A percentile compares a stretch with the other conserved stretches of the same genome.
Conservation (phyloP, 2,113 vertebrate genomes). For the Actenoides hombroni region DNA sequence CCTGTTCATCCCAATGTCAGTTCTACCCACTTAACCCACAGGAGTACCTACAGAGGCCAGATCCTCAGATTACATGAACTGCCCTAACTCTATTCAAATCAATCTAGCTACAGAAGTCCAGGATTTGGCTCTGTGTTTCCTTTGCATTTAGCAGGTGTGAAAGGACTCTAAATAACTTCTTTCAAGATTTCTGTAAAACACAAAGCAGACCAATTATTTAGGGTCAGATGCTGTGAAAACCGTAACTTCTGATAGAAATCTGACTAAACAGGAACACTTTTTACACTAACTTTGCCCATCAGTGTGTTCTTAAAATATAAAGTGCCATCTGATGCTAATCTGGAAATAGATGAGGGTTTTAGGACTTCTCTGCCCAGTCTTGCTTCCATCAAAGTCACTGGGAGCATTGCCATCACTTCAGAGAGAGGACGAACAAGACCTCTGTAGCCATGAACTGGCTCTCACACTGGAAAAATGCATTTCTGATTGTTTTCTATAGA, state of each 20-base stretch:
- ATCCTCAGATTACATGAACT: background rate
- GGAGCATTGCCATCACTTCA: background rate
- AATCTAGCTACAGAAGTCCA: background rate
- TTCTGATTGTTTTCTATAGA: background rate
- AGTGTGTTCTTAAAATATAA: background rate
- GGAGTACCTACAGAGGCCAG: background rate
- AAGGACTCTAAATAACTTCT: background rate
- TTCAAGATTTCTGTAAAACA: background rate
- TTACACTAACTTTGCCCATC: background rate
- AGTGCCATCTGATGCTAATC: background rate
- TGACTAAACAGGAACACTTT: background rate
- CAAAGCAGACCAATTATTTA: background rate
- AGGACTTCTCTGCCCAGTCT: background rate
- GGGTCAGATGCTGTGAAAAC: background rate
- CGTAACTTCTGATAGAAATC: background rate
- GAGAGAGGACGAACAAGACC: background rate
- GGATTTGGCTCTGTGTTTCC: background rate
- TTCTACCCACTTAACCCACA: background rate
- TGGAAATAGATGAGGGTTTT: background rate
- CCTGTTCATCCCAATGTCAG: background rate
- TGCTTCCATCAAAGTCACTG: background rate
- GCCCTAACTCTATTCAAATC: background rate
- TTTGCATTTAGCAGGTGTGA: background rate
- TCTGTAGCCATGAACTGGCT: background rate
- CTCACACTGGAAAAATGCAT: constrained; percentile 9